A percentile compares a stretch with the other conserved stretches of the same genome.
These are phyloP conservation scores for Channa striata DNA, from an alignment of 2,797 vertebrate species.

Conservation along the genomic window DNA sequence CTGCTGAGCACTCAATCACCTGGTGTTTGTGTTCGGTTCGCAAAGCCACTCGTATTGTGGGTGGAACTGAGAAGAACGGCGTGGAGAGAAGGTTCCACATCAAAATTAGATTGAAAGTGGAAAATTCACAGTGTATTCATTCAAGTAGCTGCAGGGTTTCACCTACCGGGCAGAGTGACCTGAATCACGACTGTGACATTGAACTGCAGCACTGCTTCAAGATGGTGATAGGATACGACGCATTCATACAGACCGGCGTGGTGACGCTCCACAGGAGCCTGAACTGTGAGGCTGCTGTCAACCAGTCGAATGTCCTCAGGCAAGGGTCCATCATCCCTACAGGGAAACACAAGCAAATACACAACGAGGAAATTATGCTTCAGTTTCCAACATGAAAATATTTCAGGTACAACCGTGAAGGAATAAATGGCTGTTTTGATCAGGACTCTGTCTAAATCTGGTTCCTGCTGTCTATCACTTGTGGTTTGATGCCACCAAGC, in stretches of 20 bases:
- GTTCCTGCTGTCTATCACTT: conserved; percentile 49
- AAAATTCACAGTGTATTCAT: conserved; percentile 4
- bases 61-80: conserved; percentile 61
- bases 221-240: conserved; percentile 68
- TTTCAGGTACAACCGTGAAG: background rate
- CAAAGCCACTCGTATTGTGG: conserved; percentile 68
- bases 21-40: conserved; percentile 52
- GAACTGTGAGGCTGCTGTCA: conserved; percentile 59
- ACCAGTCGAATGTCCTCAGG: conserved; percentile 64
- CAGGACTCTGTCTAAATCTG: conserved; percentile 33
- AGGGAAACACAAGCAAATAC: conserved; percentile 7
- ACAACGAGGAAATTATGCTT: conserved; percentile 5
- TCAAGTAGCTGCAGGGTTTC: background rate
- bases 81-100: conserved; percentile 21
- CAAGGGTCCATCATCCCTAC: conserved; percentile 66
- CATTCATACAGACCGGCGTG: conserved; percentile 79
- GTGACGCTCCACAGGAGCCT: conserved; percentile 51
- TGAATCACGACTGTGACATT: conserved; percentile 69
- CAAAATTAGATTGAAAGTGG: conserved; percentile 26
- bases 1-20: conserved; percentile 78
- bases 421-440: background rate
- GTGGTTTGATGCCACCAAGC: conserved; percentile 63
- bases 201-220: conserved; percentile 59
- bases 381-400: background rate
- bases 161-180: conserved; percentile 58